These are phyloP conservation scores for Ornithoptera alexandrae DNA, from an alignment of 2,888 invertebrate genomes.

Conservation along the genomic window DNA sequence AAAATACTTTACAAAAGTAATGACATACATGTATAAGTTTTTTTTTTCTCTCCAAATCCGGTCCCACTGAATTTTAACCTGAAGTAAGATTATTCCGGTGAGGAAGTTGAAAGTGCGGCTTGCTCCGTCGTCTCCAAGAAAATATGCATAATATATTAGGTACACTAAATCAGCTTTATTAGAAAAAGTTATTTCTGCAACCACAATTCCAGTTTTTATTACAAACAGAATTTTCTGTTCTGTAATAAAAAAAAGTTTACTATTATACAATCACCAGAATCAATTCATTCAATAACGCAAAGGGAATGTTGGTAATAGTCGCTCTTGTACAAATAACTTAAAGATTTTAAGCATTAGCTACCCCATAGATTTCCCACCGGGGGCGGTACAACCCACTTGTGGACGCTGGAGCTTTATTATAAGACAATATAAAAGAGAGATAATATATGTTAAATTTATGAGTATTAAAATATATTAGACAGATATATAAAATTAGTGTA, in stretches of 20 bases:
- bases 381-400: too few relatives aligned
- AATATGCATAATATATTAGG: constrained; percentile 48
- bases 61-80: constrained; percentile 48
- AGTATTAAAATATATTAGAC: too few relatives aligned
- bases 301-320: not conserved
- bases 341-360: too few relatives aligned
- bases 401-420: too few relatives aligned
- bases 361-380: too few relatives aligned
- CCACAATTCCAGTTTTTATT: constrained; percentile 40
- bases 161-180: constrained; percentile 48
- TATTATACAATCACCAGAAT: not conserved
- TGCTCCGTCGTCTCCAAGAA: constrained; percentile 34
- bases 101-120: constrained; percentile 49
- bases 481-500: too few relatives aligned
- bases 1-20: not conserved
- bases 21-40: not conserved
- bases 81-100: constrained; percentile 56
- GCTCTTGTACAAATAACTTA: too few relatives aligned
- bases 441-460: too few relatives aligned
- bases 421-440: too few relatives aligned
- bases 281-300: not conserved
- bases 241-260: not conserved
- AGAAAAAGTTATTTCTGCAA: constrained; percentile 40
- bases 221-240: constrained; percentile 33
- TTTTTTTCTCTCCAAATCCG: constrained; percentile 34